Evolutionary conservation across 2,797 vertebrate genomes (phyloP), one percentile per base, ranked within the genome.

Genomic region (Danio choprae): DNA sequence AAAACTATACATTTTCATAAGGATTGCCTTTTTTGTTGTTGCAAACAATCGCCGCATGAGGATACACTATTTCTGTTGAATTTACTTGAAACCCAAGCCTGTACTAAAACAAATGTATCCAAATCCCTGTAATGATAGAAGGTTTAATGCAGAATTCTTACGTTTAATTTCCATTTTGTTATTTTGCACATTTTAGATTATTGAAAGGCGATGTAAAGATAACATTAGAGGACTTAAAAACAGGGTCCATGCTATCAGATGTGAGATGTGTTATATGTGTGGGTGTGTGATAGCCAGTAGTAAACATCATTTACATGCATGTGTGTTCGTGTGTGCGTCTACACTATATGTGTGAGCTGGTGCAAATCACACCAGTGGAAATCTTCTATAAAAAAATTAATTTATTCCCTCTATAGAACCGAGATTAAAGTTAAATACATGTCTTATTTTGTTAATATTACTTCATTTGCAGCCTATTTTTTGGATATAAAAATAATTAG

Each of bases 241-340:
- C 62, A 70, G 53, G 41, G 22, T 75, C 40, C 43, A 40, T 51
- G 58, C 64, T 83, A 81, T 74, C 63, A 69, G 29, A 29, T 29
- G 40, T 46, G 64, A 6, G 22, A 40, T 59, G 18, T 73, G 41
- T 59, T 62, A 22, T 63, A 18, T 68, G 44, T 77, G 74, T 50
- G 29, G 29, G 74, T 68, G 68, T 73, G 6, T 75, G 79, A 71
- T 71, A 79, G 48, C 59, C 71, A 74, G 43, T 38, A 74, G 46
- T n/a, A 29, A 18, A 53, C 46, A 79, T 59, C 7, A 63, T 79
- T 44, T 51, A 53, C 56, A 74, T 84, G 76, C 83, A 43, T 82
- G 78, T 71, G 70, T 22, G 62, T 60, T 46, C 77, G 76, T 82
- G 86, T 82, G 84, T 85, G 83, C 81, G 75, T 76, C 77, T 86